Conservation (phyloP, 1,140 invertebrate genomes). For the Bombus picipes region DNA sequence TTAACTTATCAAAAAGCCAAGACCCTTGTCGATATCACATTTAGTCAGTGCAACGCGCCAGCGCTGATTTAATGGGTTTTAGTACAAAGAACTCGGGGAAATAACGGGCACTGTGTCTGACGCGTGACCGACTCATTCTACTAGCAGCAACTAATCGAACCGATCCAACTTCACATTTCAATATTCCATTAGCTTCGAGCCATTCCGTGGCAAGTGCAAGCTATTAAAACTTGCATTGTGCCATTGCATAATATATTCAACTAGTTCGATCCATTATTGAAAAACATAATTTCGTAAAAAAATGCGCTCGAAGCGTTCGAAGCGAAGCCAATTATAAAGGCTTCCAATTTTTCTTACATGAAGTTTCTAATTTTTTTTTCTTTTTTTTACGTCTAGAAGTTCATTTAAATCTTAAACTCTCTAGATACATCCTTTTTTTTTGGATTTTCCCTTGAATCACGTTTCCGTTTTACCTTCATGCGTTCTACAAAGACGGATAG, state of each 20-base stretch:
- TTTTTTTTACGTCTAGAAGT: background rate
- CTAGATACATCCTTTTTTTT: background rate
- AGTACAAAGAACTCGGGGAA: background rate
- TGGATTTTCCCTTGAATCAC: too few species aligned
- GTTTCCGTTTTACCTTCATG: background rate
- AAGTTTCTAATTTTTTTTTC: background rate
- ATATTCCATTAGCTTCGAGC: conserved; percentile 1
- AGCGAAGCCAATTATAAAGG: background rate
- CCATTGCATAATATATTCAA: background rate
- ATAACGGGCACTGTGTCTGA: conserved; percentile 29
- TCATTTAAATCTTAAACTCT: too few species aligned
- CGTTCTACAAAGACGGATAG: background rate
- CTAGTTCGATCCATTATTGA: background rate
- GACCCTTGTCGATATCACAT: background rate
- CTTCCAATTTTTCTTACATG: background rate
- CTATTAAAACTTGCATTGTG: background rate
- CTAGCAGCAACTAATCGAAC: background rate
- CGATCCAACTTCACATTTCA: conserved; percentile 5
- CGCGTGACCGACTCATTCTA: conserved; percentile 22
- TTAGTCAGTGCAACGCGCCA: background rate
- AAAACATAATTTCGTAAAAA: background rate
- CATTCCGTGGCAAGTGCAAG: background rate
- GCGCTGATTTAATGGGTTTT: background rate
- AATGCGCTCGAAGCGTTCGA: background rate
- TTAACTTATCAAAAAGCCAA: background rate